Conservation (phyloP, 2,888 invertebrate genomes). For the Chrysopilus asiliformis region DNA sequence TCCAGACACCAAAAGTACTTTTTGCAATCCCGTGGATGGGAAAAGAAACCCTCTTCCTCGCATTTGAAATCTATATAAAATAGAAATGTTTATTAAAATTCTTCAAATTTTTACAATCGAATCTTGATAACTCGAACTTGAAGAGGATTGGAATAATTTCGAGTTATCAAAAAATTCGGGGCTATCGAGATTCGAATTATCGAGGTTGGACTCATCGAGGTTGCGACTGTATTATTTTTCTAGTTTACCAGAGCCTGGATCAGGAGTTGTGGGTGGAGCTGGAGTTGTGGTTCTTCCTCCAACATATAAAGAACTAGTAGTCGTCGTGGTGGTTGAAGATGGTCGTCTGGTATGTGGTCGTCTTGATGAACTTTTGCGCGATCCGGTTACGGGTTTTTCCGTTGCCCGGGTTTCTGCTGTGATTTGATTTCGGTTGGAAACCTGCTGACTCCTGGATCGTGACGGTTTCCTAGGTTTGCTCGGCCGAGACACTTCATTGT, state of each 20-base stretch:
- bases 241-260: conserved; percentile 62
- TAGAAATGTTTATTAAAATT: conserved; percentile 14
- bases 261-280: conserved; percentile 69
- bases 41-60: conserved; percentile 84
- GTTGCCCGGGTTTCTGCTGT: conserved; percentile 17
- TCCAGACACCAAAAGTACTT: conserved; percentile 93
- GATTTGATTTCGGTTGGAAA: conserved; percentile 22
- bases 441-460: conserved; percentile 26
- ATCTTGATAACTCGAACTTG: too few species aligned
- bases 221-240: background rate
- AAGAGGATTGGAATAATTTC: too few species aligned
- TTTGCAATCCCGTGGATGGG: conserved; percentile 83
- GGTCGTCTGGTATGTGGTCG: conserved; percentile 25
- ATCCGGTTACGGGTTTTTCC: conserved; percentile 14
- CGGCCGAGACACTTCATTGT: conserved; percentile 31
- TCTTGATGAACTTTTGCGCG: conserved; percentile 14
- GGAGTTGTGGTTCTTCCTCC: conserved; percentile 41
- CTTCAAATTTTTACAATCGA: background rate
- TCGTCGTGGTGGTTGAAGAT: conserved; percentile 29
- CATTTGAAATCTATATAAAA: conserved; percentile 66
- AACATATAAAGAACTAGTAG: conserved; percentile 26
- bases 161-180: too few species aligned
- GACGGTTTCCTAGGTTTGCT: conserved; percentile 25
- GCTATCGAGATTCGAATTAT: too few species aligned
- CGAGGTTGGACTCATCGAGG: too few species aligned